Evolutionary conservation across 1,140 invertebrate species (phyloP).

Genomic region (Danaus melanippus): DNA sequence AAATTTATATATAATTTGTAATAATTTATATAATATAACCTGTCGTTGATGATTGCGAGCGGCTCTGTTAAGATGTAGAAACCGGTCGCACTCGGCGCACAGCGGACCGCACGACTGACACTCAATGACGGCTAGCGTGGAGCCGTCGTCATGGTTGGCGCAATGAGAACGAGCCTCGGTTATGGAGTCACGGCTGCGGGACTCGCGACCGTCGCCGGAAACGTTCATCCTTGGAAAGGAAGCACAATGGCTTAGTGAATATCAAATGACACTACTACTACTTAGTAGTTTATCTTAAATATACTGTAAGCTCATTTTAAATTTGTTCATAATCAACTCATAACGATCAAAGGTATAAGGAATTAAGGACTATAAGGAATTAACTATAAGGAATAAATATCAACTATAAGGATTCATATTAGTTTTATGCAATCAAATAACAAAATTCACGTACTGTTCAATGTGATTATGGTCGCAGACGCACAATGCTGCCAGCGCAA

Average conservation of each 20-base stretch:
- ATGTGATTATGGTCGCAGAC: constrained; percentile 94
- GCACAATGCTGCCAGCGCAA: constrained; percentile 93
- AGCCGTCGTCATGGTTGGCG: constrained; percentile 97
- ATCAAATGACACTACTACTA: too few relatives aligned
- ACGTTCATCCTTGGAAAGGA: constrained; percentile 31
- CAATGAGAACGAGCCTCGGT: constrained; percentile 76
- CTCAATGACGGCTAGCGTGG: constrained; percentile 93
- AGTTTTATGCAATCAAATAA: not conserved
- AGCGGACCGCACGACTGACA: constrained; percentile 93
- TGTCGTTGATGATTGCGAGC: constrained; percentile 91
- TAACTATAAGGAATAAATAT: too few relatives aligned
- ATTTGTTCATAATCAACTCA: too few relatives aligned
- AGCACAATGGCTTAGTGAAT: not conserved
- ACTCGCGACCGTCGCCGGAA: constrained; percentile 30
- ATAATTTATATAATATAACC: constrained; percentile 60
- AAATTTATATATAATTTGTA: not conserved
- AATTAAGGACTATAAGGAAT: too few relatives aligned
- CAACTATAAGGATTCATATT: too few relatives aligned
- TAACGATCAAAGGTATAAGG: too few relatives aligned
- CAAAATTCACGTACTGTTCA: constrained; percentile 75
- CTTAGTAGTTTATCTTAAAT: too few relatives aligned
- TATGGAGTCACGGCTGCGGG: constrained; percentile 22
- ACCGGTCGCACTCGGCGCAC: constrained; percentile 96
- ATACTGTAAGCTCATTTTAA: too few relatives aligned
- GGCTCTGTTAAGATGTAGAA: constrained; percentile 91